Evolutionary conservation across 2,888 invertebrate genomes (phyloP).

Genomic region (Zelleria hepariella): DNA sequence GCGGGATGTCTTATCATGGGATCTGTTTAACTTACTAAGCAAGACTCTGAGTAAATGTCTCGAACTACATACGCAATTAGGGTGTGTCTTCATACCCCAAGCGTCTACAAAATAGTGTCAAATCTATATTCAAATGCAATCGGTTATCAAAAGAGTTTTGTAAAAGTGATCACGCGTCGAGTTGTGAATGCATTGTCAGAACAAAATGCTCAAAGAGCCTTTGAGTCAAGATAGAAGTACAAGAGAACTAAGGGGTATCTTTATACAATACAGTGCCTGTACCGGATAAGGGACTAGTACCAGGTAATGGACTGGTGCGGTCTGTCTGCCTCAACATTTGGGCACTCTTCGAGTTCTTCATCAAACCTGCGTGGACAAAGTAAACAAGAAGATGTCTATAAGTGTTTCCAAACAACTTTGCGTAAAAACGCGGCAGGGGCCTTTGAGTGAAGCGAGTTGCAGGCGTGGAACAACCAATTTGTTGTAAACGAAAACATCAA

Average conservation of each 20-base stretch:
- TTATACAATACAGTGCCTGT: slow-evolving; percentile 5
- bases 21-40: neutral
- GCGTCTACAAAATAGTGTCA: neutral
- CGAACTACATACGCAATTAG: neutral
- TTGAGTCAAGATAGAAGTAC: slow-evolving; percentile 34
- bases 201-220: slow-evolving; percentile 33
- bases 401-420: slow-evolving; percentile 14
- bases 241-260: neutral
- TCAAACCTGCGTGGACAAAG: slow-evolving; percentile 72
- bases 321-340: slow-evolving; percentile 76
- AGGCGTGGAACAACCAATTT: neutral
- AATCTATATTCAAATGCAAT: neutral
- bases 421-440: neutral
- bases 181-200: slow-evolving; percentile 1
- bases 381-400: slow-evolving; percentile 58
- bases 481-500: neutral
- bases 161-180: slow-evolving; percentile 2
- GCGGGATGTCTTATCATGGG: slow-evolving; percentile 8
- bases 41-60: neutral
- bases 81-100: neutral
- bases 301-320: slow-evolving; percentile 74
- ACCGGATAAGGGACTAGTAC: slow-evolving; percentile 38
- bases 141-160: slow-evolving; percentile 1
- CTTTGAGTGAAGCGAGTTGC: neutral
- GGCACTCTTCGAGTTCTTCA: slow-evolving; percentile 78